A percentile compares a stretch with the other conserved stretches of the same genome.
Conservation (phyloP, 1,140 invertebrate species). For the Anagrus nilaparvatae region DNA sequence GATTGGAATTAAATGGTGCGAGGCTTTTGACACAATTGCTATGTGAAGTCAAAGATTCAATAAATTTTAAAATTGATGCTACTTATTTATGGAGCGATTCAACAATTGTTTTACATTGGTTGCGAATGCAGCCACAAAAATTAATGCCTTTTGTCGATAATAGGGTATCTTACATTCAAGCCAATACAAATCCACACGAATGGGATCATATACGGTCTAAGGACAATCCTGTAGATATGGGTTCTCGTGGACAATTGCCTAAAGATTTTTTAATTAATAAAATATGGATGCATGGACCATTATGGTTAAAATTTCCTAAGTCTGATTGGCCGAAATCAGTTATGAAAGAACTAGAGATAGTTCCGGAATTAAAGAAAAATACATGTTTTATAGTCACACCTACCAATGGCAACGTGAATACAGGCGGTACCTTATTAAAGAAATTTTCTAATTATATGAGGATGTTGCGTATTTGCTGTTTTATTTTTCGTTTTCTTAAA, state of each 20-base stretch:
- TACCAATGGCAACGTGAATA: too few relatives aligned
- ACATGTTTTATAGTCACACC: too few relatives aligned
- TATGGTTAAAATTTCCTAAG: conserved; percentile 5
- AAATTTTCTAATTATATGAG: too few relatives aligned
- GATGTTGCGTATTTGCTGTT: too few relatives aligned
- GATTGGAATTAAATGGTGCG: conserved; percentile 9
- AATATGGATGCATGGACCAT: conserved; percentile 19
- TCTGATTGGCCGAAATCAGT: too few relatives aligned
- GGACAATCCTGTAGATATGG: too few relatives aligned
- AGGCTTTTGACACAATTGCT: not conserved
- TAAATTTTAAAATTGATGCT: conserved; percentile 6
- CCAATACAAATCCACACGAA: conserved; percentile 9
- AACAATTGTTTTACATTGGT: conserved; percentile 32
- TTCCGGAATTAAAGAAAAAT: too few relatives aligned
- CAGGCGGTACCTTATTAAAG: too few relatives aligned
- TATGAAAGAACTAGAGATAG: too few relatives aligned
- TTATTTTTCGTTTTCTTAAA: too few relatives aligned
- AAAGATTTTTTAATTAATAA: conserved; percentile 14
- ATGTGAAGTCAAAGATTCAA: not conserved
- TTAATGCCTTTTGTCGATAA: conserved; percentile 34
- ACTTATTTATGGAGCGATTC: conserved; percentile 33
- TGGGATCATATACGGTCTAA: conserved; percentile 27
- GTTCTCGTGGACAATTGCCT: too few relatives aligned
- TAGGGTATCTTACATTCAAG: conserved; percentile 27
- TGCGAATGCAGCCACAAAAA: conserved; percentile 21